Evolutionary conservation across 2,797 vertebrate species (phyloP).

Genomic region (Hozukius guyotensis): DNA sequence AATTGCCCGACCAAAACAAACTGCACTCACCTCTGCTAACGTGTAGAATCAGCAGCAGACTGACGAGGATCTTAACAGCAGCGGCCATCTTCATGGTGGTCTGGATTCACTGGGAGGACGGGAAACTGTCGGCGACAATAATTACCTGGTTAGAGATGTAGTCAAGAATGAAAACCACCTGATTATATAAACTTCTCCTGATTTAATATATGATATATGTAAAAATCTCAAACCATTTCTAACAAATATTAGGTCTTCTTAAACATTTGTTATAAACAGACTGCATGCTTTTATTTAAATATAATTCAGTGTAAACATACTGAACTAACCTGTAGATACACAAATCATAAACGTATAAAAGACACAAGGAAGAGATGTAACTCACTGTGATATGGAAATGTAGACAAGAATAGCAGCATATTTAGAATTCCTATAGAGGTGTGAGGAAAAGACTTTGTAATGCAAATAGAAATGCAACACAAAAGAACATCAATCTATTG

Average conservation of each 20-base stretch:
- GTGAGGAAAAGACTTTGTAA: neutral
- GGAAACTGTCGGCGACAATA: neutral
- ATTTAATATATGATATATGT: too few species aligned
- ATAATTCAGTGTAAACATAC: too few species aligned
- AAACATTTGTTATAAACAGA: too few species aligned
- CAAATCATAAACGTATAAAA: too few species aligned
- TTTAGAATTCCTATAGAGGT: neutral
- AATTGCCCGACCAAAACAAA: too few species aligned
- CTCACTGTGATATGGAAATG: too few species aligned
- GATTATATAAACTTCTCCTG: neutral
- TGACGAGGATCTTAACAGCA: conserved; percentile 2
- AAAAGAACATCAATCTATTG: neutral
- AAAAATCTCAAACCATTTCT: fast-evolving
- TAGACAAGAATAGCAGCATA: neutral
- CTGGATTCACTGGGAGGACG: neutral
- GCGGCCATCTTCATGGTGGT: neutral
- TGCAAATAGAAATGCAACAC: neutral
- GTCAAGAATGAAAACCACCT: neutral
- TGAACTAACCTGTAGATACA: too few species aligned
- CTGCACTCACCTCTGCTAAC: conserved; percentile 25
- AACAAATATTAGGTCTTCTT: too few species aligned
- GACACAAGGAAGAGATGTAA: too few species aligned
- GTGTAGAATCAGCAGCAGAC: conserved; percentile 42
- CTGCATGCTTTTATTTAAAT: too few species aligned
- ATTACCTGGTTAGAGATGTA: neutral